Base-by-base conservation (phyloP, 2,113 vertebrate species). In the Acrocephalus kingi region DNA sequence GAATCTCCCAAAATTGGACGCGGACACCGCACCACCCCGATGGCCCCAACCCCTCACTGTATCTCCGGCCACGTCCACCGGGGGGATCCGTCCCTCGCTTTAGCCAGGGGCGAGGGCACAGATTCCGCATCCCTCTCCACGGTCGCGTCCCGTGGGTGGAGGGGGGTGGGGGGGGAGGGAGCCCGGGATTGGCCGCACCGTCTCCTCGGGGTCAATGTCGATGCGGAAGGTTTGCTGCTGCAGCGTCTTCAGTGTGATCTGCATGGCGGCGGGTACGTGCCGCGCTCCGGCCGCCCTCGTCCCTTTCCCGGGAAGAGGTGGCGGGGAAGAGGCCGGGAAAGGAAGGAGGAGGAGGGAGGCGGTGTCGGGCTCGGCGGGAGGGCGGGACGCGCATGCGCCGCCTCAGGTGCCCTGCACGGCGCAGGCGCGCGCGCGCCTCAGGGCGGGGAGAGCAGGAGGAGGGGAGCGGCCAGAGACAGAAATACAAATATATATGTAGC, bases 151-250 rank as follows among this genome's bases (percentile, higher is more conserved):
- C 16, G 21, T 10, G 21, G 17, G 11, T 5, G 51, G 45, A 35
- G 35, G 13, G 17, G 20, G 7, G 9, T 6, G 30, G 15, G 1
- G 2, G 2, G 7, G 30, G 4, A 43, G 18, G 31, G 33, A 43
- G 46, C 39, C 20, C 52, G 17, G 23, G 20, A 43, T 45, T 35
- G 19, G 17, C 80, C 96, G 55, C 94, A 99, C 98, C 98, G 98
- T 99, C 96, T 99, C 98, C 78, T 99, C 98, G 6, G 98, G 98
- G 84, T 99, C 98, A 87, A 99, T 99, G 93, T 99, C 99, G 96
- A 99, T 98, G 92, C 98, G 98, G 96, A 99, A 99, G 79, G 99
- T 99, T 97, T 99, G 99, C 96, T 99, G 99, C 90, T 99, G 99
- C 78, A 99, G 98, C 64, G 99, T 99, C 96, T 99, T 99, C 97